phyloP scores from a whole-genome alignment of 2,113 vertebrate species.

The Scartelaos histophorus region DNA sequence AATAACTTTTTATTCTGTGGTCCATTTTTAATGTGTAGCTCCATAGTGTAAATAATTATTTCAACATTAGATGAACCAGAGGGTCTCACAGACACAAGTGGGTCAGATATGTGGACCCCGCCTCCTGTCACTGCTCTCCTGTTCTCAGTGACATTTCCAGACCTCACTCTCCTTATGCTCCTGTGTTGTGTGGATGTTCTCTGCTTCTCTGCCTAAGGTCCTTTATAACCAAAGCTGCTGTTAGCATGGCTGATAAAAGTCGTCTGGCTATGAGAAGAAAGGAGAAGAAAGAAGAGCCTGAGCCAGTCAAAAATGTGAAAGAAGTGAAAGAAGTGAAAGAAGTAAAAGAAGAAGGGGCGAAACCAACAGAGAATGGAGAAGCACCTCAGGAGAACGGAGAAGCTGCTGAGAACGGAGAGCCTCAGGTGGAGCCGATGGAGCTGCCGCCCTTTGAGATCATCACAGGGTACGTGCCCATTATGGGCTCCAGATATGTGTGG shows the following conservation, averaged over 20 bases:
- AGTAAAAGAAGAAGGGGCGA: conserved; percentile 5
- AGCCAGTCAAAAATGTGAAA: conserved; percentile 18
- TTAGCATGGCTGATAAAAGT: conserved; percentile 64
- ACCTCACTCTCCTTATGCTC: background rate
- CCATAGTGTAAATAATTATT: background rate
- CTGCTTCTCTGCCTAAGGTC: background rate
- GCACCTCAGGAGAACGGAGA: background rate
- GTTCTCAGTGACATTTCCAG: background rate
- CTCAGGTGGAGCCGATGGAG: conserved; percentile 69
- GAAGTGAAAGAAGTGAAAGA: conserved; percentile 23
- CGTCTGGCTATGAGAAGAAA: conserved; percentile 15
- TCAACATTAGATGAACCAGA: background rate
- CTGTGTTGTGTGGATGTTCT: background rate
- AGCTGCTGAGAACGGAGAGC: conserved; percentile 34
- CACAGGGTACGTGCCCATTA: conserved; percentile 79
- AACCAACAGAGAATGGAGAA: conserved; percentile 14
- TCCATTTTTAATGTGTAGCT: background rate
- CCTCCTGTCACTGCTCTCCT: conserved; percentile 1
- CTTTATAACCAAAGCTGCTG: background rate
- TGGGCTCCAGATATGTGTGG: background rate
- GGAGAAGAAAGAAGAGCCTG: conserved; percentile 25
- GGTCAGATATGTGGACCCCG: conserved; percentile 5
- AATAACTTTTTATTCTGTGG: background rate
- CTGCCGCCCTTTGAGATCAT: conserved; percentile 92
- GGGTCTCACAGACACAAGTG: background rate